These are phyloP conservation scores for Dipodomys ordii DNA, from an alignment of 2,113 vertebrate genomes.

Conservation along the genomic window DNA sequence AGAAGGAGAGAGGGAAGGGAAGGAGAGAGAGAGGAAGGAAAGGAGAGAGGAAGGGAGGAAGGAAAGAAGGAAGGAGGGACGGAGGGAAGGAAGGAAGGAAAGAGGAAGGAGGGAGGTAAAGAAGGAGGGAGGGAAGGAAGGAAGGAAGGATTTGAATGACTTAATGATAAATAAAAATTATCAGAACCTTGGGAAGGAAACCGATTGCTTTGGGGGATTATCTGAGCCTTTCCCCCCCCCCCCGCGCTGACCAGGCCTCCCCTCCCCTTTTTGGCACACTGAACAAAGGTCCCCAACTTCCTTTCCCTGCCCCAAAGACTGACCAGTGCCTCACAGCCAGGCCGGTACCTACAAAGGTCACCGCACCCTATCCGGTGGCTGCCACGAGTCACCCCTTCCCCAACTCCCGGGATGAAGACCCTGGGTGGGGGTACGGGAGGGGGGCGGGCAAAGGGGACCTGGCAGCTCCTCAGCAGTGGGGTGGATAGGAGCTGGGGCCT, in stretches of 20 bases:
- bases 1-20: not conserved
- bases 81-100: not conserved
- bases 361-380: accelerated
- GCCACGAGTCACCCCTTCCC: not conserved
- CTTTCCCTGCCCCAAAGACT: not conserved
- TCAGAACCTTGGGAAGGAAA: not conserved
- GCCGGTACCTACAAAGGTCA: not conserved
- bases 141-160: not conserved
- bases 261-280: not conserved
- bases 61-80: not conserved
- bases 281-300: not conserved
- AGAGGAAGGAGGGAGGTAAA: no score
- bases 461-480: not conserved
- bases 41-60: not conserved
- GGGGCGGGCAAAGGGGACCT: not conserved
- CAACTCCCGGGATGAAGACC: not conserved
- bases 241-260: not conserved
- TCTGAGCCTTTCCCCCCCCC: not conserved
- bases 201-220: not conserved
- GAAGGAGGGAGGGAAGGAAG: not conserved
- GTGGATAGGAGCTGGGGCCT: not conserved
- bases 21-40: not conserved
- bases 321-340: accelerated
- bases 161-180: not conserved
- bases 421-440: not conserved